Evolutionary conservation across 1,140 invertebrate species (phyloP).

Genomic region (Magallana gigas): DNA sequence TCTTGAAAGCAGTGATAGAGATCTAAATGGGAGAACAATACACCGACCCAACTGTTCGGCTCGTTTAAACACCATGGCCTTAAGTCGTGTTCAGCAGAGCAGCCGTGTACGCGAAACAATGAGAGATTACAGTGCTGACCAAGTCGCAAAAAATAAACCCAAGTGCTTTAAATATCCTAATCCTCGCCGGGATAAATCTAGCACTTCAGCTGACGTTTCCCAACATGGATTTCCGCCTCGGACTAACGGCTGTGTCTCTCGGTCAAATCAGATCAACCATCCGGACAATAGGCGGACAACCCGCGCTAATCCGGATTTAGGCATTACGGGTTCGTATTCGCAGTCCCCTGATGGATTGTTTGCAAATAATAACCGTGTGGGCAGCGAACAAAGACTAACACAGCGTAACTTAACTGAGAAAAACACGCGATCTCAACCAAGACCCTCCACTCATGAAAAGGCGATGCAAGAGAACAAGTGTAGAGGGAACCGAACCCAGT

Average conservation of each 20-base stretch:
- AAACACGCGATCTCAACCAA: slow-evolving; percentile 28
- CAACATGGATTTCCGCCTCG: slow-evolving; percentile 1
- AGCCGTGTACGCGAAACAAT: slow-evolving; percentile 38
- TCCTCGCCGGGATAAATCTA: slow-evolving; percentile 11
- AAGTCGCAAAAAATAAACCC: slow-evolving; percentile 40
- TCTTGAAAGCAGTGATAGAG: not conserved
- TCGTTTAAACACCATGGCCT: slow-evolving; percentile 20
- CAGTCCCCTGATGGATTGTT: not conserved
- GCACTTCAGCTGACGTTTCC: slow-evolving; percentile 29
- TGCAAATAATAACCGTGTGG: slow-evolving; percentile 38
- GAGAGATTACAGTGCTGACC: slow-evolving; percentile 35
- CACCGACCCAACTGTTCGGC: slow-evolving; percentile 20
- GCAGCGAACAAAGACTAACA: slow-evolving; percentile 37
- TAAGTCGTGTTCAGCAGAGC: slow-evolving; percentile 24
- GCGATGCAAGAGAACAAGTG: slow-evolving; percentile 2
- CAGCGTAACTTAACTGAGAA: slow-evolving; percentile 26
- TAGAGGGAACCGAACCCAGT: slow-evolving; percentile 3
- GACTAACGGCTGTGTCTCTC: slow-evolving; percentile 19
- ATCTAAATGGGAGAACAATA: slow-evolving; percentile 24
- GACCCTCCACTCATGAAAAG: slow-evolving; percentile 7
- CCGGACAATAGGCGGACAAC: slow-evolving; percentile 35
- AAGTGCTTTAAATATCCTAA: slow-evolving; percentile 39
- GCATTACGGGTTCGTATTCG: not conserved
- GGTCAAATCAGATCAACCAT: slow-evolving; percentile 24
- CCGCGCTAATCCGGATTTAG: slow-evolving; percentile 39